Percentiles rank a stretch among this genome's conserved stretches.
phyloP scores from a whole-genome alignment of 2,888 invertebrate species.

The Myathropa florea region DNA sequence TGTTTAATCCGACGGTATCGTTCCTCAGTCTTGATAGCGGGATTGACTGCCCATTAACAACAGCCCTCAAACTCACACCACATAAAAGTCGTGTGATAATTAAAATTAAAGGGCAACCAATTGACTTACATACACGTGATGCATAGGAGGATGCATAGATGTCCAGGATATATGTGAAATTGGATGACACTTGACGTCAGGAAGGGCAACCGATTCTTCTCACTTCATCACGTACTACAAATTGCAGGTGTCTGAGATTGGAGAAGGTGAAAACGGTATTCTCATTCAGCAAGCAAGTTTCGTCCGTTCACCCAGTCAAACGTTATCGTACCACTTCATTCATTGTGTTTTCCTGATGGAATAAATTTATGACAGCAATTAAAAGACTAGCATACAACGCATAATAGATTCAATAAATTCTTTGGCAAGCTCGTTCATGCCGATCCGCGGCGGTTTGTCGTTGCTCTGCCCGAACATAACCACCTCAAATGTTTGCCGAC shows the following conservation, averaged over 20 bases:
- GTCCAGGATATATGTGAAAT: too few relatives aligned
- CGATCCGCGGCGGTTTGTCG: neutral
- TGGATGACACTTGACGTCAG: constrained; percentile 32
- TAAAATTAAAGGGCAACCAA: constrained; percentile 15
- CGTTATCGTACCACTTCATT: constrained; percentile 22
- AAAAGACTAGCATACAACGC: constrained; percentile 71
- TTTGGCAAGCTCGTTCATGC: constrained; percentile 18
- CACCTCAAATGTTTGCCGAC: constrained; percentile 38
- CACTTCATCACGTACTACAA: constrained; percentile 37
- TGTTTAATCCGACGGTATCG: neutral
- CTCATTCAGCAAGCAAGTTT: too few relatives aligned
- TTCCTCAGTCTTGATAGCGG: neutral
- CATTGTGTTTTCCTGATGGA: constrained; percentile 73
- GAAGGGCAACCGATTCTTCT: constrained; percentile 4
- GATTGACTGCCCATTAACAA: constrained; percentile 10
- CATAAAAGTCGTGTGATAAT: neutral
- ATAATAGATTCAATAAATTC: constrained; percentile 59
- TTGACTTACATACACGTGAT: too few relatives aligned
- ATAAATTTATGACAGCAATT: constrained; percentile 80
- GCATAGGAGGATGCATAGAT: constrained; percentile 11
- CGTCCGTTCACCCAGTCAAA: neutral
- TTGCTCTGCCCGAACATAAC: neutral
- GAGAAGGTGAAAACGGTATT: neutral
- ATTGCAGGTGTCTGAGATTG: constrained; percentile 40
- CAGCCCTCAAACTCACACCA: neutral